Evolutionary conservation across 2,888 invertebrate species (phyloP).

Genomic region (Biston stratarius): DNA sequence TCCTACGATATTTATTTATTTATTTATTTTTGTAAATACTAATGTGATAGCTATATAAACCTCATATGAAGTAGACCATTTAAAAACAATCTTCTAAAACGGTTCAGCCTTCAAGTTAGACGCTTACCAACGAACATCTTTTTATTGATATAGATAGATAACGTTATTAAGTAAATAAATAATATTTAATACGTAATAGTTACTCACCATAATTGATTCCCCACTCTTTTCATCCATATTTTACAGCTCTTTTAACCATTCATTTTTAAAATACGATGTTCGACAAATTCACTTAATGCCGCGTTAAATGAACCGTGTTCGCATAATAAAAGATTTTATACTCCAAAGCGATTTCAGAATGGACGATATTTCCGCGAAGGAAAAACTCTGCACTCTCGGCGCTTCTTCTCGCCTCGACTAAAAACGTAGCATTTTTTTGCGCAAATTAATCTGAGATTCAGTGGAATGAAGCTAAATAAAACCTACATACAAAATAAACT

Average conservation of each 20-base stretch:
- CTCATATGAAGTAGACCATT: too few relatives aligned
- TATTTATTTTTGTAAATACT: too few relatives aligned
- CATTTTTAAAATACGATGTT: slow-evolving; percentile 83
- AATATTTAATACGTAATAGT: slow-evolving; percentile 58
- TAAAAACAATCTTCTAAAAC: too few relatives aligned
- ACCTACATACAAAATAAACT: slow-evolving; percentile 51
- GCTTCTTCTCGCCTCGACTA: slow-evolving; percentile 60
- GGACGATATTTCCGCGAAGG: slow-evolving; percentile 77
- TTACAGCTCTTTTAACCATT: slow-evolving; percentile 76
- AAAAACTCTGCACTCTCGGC: slow-evolving; percentile 63
- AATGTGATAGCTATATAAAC: too few relatives aligned
- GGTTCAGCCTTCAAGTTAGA: too few relatives aligned
- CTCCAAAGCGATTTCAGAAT: slow-evolving; percentile 80
- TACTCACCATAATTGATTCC: slow-evolving; percentile 55
- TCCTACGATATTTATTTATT: too few relatives aligned
- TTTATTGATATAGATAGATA: too few relatives aligned
- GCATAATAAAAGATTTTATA: slow-evolving; percentile 85
- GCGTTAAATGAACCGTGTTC: slow-evolving; percentile 84
- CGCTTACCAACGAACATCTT: too few relatives aligned
- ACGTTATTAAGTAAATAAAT: too few relatives aligned
- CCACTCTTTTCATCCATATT: slow-evolving; percentile 59
- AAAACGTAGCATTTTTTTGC: slow-evolving; percentile 66
- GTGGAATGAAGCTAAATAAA: slow-evolving; percentile 61
- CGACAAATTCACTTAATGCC: slow-evolving; percentile 85
- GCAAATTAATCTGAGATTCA: slow-evolving; percentile 58